Conservation (phyloP, 2,888 invertebrate species). For the Liposcelis brunnea region DNA sequence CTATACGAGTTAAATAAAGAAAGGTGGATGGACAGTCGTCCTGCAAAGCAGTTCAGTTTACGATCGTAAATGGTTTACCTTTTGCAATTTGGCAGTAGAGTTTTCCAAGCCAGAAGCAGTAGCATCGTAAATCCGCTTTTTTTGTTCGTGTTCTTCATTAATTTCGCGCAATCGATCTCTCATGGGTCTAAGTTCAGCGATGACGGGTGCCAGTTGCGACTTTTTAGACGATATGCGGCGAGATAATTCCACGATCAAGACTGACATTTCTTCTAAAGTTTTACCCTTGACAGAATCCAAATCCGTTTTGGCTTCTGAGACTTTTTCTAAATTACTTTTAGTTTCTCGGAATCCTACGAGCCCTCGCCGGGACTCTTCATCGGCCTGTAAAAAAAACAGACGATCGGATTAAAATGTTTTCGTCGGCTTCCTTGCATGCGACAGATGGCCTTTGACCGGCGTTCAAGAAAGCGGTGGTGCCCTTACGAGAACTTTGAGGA, state of each 20-base stretch:
- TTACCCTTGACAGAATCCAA: conserved; percentile 32
- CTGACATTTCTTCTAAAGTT: conserved; percentile 33
- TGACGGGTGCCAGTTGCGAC: conserved; percentile 36
- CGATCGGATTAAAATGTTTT: too few relatives aligned
- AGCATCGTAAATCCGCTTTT: conserved; percentile 47
- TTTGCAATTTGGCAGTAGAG: conserved; percentile 33
- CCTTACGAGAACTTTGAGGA: conserved; percentile 38
- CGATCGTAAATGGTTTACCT: conserved; percentile 25
- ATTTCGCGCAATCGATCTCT: conserved; percentile 46
- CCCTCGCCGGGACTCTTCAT: conserved; percentile 21
- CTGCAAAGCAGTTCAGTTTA: too few relatives aligned
- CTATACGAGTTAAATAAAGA: too few relatives aligned
- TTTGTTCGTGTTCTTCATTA: conserved; percentile 47
- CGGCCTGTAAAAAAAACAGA: neutral
- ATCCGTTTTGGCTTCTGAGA: conserved; percentile 33
- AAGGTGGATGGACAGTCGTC: too few relatives aligned
- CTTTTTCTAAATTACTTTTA: conserved; percentile 36
- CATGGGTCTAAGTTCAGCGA: conserved; percentile 42
- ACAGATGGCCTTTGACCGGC: too few relatives aligned
- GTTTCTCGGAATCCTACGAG: conserved; percentile 32
- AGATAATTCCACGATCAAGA: conserved; percentile 31
- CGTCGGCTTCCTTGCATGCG: too few relatives aligned
- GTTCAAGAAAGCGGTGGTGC: too few relatives aligned
- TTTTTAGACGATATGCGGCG: conserved; percentile 43
- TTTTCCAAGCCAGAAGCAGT: conserved; percentile 37